Evolutionary conservation across 2,113 vertebrate genomes (phyloP), one percentile per base, ranked within the genome.

Genomic region (Chamaea fasciata): DNA sequence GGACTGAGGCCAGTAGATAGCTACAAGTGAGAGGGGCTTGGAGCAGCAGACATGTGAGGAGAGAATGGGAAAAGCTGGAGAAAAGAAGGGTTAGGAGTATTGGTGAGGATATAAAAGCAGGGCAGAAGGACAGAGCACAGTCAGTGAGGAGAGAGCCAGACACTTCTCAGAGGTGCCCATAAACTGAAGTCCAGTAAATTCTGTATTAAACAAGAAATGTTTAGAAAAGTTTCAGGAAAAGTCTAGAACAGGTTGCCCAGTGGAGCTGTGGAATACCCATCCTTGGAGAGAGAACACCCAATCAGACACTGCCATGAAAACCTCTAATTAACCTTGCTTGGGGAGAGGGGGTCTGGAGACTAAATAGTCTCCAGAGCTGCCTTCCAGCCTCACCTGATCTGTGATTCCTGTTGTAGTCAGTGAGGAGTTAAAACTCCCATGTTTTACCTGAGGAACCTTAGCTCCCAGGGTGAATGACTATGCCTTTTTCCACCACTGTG

Each of bases 41-140:
- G 8, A 83, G 33, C 26, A 68, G 23, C 33, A 31, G 35, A 49
- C 31, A 55, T 9, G 17, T 4, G 8, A 28, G 9, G 26, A 26
- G 18, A 55, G 8, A 27, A 18, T 14, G 27, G 65, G 21, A 81
- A 67, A 80, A 90, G 15, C 53, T 52, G 24, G 16, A 81, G 41
- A 75, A 78, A 21, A 84, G 41, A 13, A 16, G 21, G 11, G 7
- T 57, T 6, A 7, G n/a, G 15, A 7, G 4, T 15, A 37, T 65
- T 1, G 1, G 18, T 10, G 13, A 18, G 6, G 5, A 15, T 27
- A 10, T 8, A 28, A 31, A 41, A 62, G 21, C 7, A 39, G 33
- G 4, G 8, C 27, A 11, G 41, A 41, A 46, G 5, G 23, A 11
- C 37, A 68, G 20, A n/a, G 28, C 15, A 28, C 0, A 0, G 10